phyloP scores from a whole-genome alignment of 1,140 invertebrate species.

The Asobara japonica region DNA sequence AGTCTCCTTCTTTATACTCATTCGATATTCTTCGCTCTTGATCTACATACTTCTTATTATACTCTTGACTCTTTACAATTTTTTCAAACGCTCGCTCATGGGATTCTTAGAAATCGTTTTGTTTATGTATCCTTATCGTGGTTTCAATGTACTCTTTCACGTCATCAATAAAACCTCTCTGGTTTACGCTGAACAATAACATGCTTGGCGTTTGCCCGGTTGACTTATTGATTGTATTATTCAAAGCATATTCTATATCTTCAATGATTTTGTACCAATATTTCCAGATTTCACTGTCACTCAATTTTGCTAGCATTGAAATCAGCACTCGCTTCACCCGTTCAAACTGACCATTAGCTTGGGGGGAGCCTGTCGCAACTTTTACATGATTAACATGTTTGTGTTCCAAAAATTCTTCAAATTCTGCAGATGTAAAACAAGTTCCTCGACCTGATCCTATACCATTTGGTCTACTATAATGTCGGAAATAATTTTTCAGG shows the following conservation, averaged over 20 bases:
- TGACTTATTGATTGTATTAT: constrained; percentile 40
- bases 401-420: constrained; percentile 29
- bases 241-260: constrained; percentile 42
- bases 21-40: neutral
- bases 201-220: constrained; percentile 38
- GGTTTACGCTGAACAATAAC: constrained; percentile 43
- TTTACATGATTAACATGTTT: constrained; percentile 29
- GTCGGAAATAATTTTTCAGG: constrained; percentile 32
- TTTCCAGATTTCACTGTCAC: constrained; percentile 11
- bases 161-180: constrained; percentile 38
- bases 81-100: constrained; percentile 33
- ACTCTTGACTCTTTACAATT: too few relatives aligned
- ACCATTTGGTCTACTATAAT: constrained; percentile 39
- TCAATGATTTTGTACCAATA: constrained; percentile 41
- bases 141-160: constrained; percentile 29
- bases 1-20: constrained; percentile 31
- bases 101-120: constrained; percentile 24
- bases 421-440: constrained; percentile 44
- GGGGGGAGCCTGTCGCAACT: constrained; percentile 34
- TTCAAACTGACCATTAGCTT: constrained; percentile 24
- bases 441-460: constrained; percentile 47
- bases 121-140: constrained; percentile 1
- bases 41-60: constrained; percentile 29
- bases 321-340: constrained; percentile 35
- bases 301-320: constrained; percentile 27